Evolutionary conservation across 2,797 vertebrate genomes (phyloP).

Genomic region (Strix occidentalis): DNA sequence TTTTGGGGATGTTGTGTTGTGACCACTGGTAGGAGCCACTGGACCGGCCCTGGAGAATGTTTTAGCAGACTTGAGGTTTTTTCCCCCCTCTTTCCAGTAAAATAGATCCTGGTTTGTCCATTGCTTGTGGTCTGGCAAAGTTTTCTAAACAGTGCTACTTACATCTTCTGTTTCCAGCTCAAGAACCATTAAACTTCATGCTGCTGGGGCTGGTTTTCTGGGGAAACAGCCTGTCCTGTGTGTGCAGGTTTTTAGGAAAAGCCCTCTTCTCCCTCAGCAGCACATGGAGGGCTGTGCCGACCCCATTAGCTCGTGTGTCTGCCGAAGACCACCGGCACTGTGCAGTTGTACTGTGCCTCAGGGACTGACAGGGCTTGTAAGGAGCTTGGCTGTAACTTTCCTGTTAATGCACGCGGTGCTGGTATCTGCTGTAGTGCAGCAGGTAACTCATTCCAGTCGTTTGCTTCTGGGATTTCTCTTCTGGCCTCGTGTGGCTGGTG

Average conservation of each 20-base stretch:
- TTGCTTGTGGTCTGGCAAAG: conserved; percentile 58
- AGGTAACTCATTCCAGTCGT: not conserved
- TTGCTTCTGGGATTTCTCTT: not conserved
- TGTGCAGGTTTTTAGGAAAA: not conserved
- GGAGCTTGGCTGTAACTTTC: not conserved
- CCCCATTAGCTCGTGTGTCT: not conserved
- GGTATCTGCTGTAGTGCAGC: not conserved
- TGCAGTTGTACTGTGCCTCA: not conserved
- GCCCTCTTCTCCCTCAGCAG: not conserved
- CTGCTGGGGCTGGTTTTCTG: conserved; percentile 4
- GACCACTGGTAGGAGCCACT: conserved; percentile 53
- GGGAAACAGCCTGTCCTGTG: not conserved
- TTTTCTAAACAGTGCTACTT: conserved; percentile 36
- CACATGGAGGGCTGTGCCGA: not conserved
- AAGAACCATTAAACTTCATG: not conserved
- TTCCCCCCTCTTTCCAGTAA: conserved; percentile 45
- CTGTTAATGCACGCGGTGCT: not conserved
- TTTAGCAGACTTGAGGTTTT: conserved; percentile 24
- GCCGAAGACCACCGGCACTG: conserved; percentile 24
- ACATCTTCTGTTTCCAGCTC: conserved; percentile 38
- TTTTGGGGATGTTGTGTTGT: not conserved
- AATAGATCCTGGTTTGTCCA: conserved; percentile 58
- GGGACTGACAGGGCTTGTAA: not conserved
- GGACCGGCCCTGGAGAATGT: not conserved
- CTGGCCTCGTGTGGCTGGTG: not conserved